Evolutionary conservation across 2,113 vertebrate species (phyloP).

Genomic region (Casuarius casuarius): DNA sequence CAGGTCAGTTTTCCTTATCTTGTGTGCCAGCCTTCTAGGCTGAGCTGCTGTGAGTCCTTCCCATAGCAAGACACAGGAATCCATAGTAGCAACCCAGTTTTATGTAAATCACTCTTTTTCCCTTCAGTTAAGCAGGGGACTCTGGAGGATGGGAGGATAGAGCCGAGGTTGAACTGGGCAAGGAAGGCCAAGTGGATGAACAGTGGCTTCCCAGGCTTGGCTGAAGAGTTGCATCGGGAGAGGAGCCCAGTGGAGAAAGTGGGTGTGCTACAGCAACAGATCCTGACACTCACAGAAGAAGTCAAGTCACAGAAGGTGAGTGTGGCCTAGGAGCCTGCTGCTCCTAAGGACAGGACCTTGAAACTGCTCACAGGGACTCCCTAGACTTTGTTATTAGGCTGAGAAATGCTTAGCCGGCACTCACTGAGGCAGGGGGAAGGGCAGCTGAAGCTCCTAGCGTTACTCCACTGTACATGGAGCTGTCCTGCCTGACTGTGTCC

Average conservation of each 20-base stretch:
- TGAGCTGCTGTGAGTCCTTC: background rate
- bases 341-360: background rate
- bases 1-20: background rate
- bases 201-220: conserved; percentile 69
- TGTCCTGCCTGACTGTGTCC: background rate
- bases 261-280: conserved; percentile 82
- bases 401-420: background rate
- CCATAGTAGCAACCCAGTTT: background rate
- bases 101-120: background rate
- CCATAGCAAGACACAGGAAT: background rate
- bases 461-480: background rate
- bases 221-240: conserved; percentile 60
- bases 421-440: no score
- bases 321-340: background rate
- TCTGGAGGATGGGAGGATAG: conserved; percentile 30
- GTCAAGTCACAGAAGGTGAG: conserved; percentile 92
- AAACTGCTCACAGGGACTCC: background rate
- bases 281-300: conserved; percentile 83
- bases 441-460: background rate
- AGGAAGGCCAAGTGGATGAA: conserved; percentile 74
- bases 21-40: background rate
- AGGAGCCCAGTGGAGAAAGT: conserved; percentile 68
- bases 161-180: conserved; percentile 41
- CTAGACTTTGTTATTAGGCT: background rate
- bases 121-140: conserved; percentile 37